phyloP scores from a whole-genome alignment of 2,888 invertebrate species.

The Arge pagana region DNA sequence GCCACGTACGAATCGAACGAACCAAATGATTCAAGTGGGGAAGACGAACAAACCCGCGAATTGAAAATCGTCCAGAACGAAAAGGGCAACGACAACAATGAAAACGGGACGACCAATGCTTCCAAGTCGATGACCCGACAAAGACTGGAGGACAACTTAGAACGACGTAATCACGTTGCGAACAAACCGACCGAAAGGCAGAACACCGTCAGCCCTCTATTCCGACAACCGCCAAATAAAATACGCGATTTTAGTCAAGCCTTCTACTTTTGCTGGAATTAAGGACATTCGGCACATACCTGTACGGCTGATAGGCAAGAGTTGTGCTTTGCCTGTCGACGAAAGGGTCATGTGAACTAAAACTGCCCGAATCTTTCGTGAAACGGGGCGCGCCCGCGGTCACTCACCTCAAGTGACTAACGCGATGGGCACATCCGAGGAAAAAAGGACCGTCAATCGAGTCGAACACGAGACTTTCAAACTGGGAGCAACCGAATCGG shows the following conservation, averaged over 20 bases:
- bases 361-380: slow-evolving; percentile 23
- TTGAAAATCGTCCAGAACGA: not conserved
- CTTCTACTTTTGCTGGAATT: slow-evolving; percentile 22
- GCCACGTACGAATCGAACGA: slow-evolving; percentile 1
- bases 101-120: too few species aligned
- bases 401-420: slow-evolving; percentile 19
- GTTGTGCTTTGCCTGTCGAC: slow-evolving; percentile 17
- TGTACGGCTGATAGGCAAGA: slow-evolving; percentile 19
- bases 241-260: slow-evolving; percentile 13
- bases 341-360: slow-evolving; percentile 21
- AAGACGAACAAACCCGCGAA: slow-evolving; percentile 12
- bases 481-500: not conserved
- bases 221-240: too few species aligned
- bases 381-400: slow-evolving; percentile 25
- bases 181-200: too few species aligned
- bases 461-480: not conserved
- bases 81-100: too few species aligned
- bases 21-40: too few species aligned
- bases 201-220: too few species aligned
- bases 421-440: not conserved
- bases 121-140: slow-evolving; percentile 13
- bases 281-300: slow-evolving; percentile 20
- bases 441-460: not conserved
- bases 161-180: too few species aligned
- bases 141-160: slow-evolving; percentile 12